Percentiles rank a stretch among this genome's conserved stretches.
Evolutionary conservation across 1,140 invertebrate genomes (phyloP).

Genomic region (Samia ricini): DNA sequence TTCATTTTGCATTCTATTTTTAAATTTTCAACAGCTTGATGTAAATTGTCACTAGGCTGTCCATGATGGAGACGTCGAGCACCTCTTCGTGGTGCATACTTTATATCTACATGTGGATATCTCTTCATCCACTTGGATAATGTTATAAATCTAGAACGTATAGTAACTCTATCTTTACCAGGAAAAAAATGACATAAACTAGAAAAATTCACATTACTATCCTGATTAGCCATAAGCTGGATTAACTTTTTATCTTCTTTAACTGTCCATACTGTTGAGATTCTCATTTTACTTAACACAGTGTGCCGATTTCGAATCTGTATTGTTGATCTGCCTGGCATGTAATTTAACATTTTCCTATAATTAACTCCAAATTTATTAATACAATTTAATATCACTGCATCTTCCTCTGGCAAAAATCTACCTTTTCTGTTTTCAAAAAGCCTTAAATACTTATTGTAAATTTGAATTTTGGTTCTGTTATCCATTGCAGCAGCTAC

Average conservation of each 20-base stretch:
- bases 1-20: slow-evolving; percentile 50
- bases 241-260: slow-evolving; percentile 61
- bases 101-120: slow-evolving; percentile 52
- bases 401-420: slow-evolving; percentile 81
- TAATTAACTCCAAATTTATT: slow-evolving; percentile 81
- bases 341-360: slow-evolving; percentile 45
- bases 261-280: slow-evolving; percentile 60
- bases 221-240: slow-evolving; percentile 56
- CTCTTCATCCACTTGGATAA: slow-evolving; percentile 59
- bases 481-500: slow-evolving; percentile 79
- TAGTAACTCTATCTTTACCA: slow-evolving; percentile 49
- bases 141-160: slow-evolving; percentile 53
- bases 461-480: slow-evolving; percentile 81
- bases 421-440: slow-evolving; percentile 78
- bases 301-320: slow-evolving; percentile 54
- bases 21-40: slow-evolving; percentile 57
- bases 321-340: slow-evolving; percentile 50
- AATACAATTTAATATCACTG: slow-evolving; percentile 78
- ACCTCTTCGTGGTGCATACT: slow-evolving; percentile 50
- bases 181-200: slow-evolving; percentile 51
- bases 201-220: slow-evolving; percentile 46
- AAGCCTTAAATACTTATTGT: slow-evolving; percentile 77
- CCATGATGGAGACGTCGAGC: slow-evolving; percentile 54
- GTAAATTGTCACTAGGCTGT: slow-evolving; percentile 37
- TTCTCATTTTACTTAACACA: slow-evolving; percentile 42